Evolutionary conservation across 2,113 vertebrate species (phyloP).

Genomic region (Macquaria ambigua): DNA sequence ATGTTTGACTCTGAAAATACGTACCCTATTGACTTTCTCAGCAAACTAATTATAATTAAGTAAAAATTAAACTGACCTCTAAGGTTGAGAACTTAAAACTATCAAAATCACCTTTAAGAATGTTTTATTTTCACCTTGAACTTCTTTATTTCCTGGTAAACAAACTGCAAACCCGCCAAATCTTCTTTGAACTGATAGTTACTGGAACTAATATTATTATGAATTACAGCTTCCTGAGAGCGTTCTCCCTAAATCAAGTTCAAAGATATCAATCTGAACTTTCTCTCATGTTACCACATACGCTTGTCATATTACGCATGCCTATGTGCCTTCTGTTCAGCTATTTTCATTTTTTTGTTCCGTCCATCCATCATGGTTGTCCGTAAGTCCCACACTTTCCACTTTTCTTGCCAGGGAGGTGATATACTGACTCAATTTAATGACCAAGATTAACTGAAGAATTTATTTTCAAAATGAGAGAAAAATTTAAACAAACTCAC

Average conservation of each 20-base stretch:
- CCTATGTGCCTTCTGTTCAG: slow-evolving; percentile 18
- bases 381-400: slow-evolving; percentile 16
- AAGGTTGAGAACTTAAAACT: background rate
- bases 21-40: background rate
- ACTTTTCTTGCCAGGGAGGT: slow-evolving; percentile 35
- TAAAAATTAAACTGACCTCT: background rate
- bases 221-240: slow-evolving; percentile 36
- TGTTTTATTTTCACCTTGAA: background rate
- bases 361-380: slow-evolving; percentile 15
- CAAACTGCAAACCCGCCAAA: slow-evolving; percentile 10
- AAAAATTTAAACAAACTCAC: background rate
- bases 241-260: slow-evolving; percentile 50
- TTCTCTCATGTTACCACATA: slow-evolving; percentile 45
- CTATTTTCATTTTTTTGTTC: slow-evolving; percentile 49
- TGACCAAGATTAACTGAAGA: slow-evolving; percentile 44
- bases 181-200: slow-evolving; percentile 9
- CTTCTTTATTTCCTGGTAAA: background rate
- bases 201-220: background rate
- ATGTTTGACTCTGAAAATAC: background rate
- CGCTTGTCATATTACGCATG: slow-evolving; percentile 52
- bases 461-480: background rate
- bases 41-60: background rate
- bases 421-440: slow-evolving; percentile 69
- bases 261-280: slow-evolving; percentile 50
- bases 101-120: background rate